Conservation (phyloP, 2,113 vertebrate species). For the Lampris megalopsis region DNA sequence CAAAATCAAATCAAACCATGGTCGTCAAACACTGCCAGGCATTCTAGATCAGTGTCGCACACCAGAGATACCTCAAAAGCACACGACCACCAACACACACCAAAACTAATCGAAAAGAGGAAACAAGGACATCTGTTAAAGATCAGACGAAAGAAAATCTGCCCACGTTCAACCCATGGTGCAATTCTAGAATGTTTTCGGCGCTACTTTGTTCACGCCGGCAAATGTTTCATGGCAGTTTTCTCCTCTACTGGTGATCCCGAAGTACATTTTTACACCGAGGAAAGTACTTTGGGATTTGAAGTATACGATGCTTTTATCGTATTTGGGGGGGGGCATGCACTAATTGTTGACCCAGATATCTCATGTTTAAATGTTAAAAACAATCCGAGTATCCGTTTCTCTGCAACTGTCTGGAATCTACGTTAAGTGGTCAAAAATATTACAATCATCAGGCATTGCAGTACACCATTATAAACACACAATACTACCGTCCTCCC, state of each 20-base stretch:
- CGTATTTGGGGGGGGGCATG: conserved; percentile 11
- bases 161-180: conserved; percentile 1
- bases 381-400: conserved; percentile 29
- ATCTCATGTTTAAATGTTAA: conserved; percentile 34
- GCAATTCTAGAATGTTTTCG: neutral
- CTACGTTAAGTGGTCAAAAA: conserved; percentile 39
- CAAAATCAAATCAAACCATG: conserved; percentile 69
- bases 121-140: conserved; percentile 50
- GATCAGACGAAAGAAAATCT: conserved; percentile 40
- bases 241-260: neutral
- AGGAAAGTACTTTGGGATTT: conserved; percentile 13
- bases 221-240: conserved; percentile 3
- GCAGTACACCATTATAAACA: conserved; percentile 49
- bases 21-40: conserved; percentile 73
- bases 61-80: conserved; percentile 65
- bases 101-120: conserved; percentile 59
- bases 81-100: conserved; percentile 72
- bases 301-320: conserved; percentile 18
- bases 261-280: neutral
- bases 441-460: conserved; percentile 42
- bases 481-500: conserved; percentile 48
- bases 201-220: conserved; percentile 9
- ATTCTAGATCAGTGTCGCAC: conserved; percentile 75
- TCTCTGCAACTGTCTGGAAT: conserved; percentile 47
- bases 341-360: conserved; percentile 25